Evolutionary conservation across 2,888 invertebrate species (phyloP).

Genomic region (Ophioninae sp.): DNA sequence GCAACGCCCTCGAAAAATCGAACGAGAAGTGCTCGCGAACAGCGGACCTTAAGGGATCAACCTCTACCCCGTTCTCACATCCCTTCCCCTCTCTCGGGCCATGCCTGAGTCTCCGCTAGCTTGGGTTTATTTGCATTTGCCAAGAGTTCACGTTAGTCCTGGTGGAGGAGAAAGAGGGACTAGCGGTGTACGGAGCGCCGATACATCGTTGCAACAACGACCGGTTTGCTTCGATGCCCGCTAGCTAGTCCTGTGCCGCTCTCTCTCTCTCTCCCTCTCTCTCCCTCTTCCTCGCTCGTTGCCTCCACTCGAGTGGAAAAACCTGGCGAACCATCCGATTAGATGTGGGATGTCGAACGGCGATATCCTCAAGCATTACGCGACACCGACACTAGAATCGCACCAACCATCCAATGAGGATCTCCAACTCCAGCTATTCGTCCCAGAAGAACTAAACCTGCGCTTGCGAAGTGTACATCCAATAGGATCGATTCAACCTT

Average conservation of each 20-base stretch:
- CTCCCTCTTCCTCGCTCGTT: background rate
- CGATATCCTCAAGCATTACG: background rate
- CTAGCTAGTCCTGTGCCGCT: background rate
- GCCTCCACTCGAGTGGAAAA: background rate
- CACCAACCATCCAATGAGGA: background rate
- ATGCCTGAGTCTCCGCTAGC: background rate
- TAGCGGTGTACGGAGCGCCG: background rate
- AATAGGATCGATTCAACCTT: background rate
- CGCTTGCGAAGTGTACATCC: background rate
- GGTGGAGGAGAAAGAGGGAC: background rate
- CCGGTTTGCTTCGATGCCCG: slow-evolving; percentile 9
- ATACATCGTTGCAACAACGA: slow-evolving; percentile 7
- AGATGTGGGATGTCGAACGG: background rate
- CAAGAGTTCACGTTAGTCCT: background rate
- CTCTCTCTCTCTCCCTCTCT: background rate
- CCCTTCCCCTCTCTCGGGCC: background rate
- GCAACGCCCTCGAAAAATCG: slow-evolving; percentile 77
- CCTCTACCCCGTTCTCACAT: slow-evolving; percentile 1
- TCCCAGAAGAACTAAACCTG: background rate
- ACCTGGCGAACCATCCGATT: background rate
- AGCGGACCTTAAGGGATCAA: slow-evolving; percentile 61
- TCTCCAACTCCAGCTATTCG: background rate
- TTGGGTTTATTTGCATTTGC: slow-evolving; percentile 24
- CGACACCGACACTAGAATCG: background rate
- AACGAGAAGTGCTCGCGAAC: slow-evolving; percentile 63